A percentile compares a stretch with the other conserved stretches of the same genome.
Conservation (phyloP, 2,113 vertebrate genomes). For the Gambusia affinis region DNA sequence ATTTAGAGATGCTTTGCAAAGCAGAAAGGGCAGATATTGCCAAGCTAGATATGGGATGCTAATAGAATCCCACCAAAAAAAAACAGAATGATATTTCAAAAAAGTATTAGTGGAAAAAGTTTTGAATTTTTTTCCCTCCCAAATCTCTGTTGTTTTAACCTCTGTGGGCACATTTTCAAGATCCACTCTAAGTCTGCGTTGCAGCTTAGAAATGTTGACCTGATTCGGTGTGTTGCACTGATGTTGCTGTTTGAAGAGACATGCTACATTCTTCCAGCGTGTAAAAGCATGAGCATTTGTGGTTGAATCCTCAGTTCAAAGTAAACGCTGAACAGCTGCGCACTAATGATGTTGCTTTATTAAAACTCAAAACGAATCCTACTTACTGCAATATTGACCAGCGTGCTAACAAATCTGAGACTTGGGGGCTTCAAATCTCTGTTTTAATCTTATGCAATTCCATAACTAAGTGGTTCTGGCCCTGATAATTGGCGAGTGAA, state of each 20-base stretch:
- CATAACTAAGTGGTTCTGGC: conserved; percentile 63
- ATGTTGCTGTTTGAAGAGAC: conserved; percentile 10
- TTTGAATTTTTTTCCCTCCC: too few species aligned
- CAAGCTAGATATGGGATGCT: too few species aligned
- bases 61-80: too few species aligned
- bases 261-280: background rate
- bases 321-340: conserved; percentile 45
- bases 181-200: background rate
- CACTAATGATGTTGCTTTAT: conserved; percentile 39
- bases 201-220: background rate
- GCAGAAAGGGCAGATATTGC: too few species aligned
- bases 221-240: background rate
- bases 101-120: too few species aligned
- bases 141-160: background rate
- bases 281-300: conserved; percentile 36
- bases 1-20: too few species aligned
- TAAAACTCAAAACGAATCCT: conserved; percentile 22
- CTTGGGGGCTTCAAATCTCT: conserved; percentile 27
- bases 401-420: conserved; percentile 38
- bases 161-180: background rate
- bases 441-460: conserved; percentile 58
- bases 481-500: conserved; percentile 55
- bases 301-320: conserved; percentile 38
- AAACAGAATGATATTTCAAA: too few species aligned
- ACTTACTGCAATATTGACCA: conserved; percentile 31